phyloP scores from a whole-genome alignment of 2,797 vertebrate species.

The Chloroceryle amazona region DNA sequence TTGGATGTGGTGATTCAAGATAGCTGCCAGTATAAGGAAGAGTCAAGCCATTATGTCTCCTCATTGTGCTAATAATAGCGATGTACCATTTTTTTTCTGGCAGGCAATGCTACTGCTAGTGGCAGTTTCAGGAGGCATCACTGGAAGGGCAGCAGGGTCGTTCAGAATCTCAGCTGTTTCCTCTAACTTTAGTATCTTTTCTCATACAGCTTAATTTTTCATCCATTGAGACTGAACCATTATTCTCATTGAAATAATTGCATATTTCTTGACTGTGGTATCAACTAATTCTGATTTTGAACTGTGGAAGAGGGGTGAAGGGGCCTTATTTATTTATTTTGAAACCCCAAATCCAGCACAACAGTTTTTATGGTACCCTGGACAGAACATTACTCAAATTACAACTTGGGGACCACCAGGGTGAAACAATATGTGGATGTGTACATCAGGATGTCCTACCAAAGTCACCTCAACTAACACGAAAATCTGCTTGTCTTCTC shows the following conservation, averaged over 20 bases:
- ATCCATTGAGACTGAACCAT: background rate
- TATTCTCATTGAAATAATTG: background rate
- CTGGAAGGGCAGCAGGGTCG: background rate
- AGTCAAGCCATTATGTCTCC: background rate
- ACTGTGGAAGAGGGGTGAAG: background rate
- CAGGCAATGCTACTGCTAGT: background rate
- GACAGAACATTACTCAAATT: background rate
- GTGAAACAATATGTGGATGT: background rate
- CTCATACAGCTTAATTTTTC: background rate
- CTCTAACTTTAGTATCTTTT: background rate
- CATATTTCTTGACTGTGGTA: background rate
- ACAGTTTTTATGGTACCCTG: background rate
- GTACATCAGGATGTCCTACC: background rate
- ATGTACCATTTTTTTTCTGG: background rate
- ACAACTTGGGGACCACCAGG: background rate
- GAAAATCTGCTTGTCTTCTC: background rate
- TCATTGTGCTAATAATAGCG: background rate
- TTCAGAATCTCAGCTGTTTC: background rate
- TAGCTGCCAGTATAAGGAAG: background rate
- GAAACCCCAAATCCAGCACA: fast-evolving
- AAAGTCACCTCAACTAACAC: background rate
- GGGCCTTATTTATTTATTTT: background rate
- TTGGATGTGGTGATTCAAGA: background rate
- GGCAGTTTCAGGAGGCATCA: background rate
- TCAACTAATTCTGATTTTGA: background rate